phyloP scores from a whole-genome alignment of 2,888 invertebrate genomes.

The Eupithecia dodoneata region DNA sequence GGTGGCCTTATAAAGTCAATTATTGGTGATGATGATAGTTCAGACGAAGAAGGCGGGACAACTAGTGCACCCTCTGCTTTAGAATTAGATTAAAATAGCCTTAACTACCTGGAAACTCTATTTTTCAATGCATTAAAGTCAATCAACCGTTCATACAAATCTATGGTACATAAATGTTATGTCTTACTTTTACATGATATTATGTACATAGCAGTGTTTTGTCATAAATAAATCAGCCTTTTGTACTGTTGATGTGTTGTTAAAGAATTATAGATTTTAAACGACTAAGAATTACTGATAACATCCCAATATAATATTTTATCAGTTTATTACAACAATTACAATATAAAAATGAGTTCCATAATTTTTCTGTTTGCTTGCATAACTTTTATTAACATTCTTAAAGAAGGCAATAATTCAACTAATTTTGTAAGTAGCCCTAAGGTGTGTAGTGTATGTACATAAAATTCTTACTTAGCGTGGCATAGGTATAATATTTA shows the following conservation, averaged over 20 bases:
- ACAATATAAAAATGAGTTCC: not conserved
- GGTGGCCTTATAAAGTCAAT: slow-evolving; percentile 88
- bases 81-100: slow-evolving; percentile 76
- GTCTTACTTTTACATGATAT: slow-evolving; percentile 21
- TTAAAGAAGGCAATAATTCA: not conserved
- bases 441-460: slow-evolving; percentile 5
- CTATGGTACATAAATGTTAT: slow-evolving; percentile 23
- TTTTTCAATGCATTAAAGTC: slow-evolving; percentile 32
- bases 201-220: slow-evolving; percentile 32
- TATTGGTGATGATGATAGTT: slow-evolving; percentile 85
- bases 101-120: slow-evolving; percentile 8
- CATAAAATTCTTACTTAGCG: slow-evolving; percentile 3
- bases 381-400: not conserved
- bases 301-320: not conserved
- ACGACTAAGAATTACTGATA: slow-evolving; percentile 3
- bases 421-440: not conserved
- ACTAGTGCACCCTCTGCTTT: slow-evolving; percentile 66
- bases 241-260: slow-evolving; percentile 24
- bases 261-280: slow-evolving; percentile 18
- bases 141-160: slow-evolving; percentile 30
- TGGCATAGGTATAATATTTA: not conserved
- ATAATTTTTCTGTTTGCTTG: not conserved
- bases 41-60: slow-evolving; percentile 83
- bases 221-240: slow-evolving; percentile 27
- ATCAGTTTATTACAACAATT: not conserved